These are phyloP conservation scores for Orius insidiosus DNA, from an alignment of 1,140 invertebrate genomes.

Conservation along the genomic window DNA sequence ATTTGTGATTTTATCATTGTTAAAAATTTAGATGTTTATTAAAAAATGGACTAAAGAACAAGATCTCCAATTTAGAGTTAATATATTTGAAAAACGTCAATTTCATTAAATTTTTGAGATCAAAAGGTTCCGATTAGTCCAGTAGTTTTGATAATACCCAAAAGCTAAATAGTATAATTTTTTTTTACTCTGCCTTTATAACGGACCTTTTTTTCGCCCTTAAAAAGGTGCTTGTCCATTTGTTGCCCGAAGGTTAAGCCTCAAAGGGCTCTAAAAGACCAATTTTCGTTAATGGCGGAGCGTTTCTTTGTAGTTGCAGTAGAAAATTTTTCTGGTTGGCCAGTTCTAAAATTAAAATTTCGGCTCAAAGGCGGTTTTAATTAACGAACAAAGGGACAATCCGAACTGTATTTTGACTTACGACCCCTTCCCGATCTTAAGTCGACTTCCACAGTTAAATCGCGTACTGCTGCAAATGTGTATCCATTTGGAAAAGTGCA, in stretches of 20 bases:
- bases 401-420: neutral
- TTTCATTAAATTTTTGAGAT: too few relatives aligned
- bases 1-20: neutral
- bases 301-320: neutral
- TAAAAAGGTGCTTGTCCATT: too few relatives aligned
- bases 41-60: neutral
- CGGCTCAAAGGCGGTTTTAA: too few relatives aligned
- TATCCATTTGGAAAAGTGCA: constrained; percentile 2
- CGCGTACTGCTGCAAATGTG: neutral
- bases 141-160: too few relatives aligned
- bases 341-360: neutral
- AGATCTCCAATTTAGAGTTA: too few relatives aligned
- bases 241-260: too few relatives aligned
- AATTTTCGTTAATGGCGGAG: too few relatives aligned
- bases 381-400: neutral
- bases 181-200: too few relatives aligned
- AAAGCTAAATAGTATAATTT: too few relatives aligned
- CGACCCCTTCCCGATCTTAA: neutral
- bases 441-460: neutral
- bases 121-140: too few relatives aligned
- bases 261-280: neutral
- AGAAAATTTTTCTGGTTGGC: neutral
- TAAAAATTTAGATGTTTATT: neutral
- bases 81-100: too few relatives aligned
- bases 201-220: too few relatives aligned